Conservation (phyloP, 2,888 invertebrate genomes). For the Perizoma flavofasciatum region DNA sequence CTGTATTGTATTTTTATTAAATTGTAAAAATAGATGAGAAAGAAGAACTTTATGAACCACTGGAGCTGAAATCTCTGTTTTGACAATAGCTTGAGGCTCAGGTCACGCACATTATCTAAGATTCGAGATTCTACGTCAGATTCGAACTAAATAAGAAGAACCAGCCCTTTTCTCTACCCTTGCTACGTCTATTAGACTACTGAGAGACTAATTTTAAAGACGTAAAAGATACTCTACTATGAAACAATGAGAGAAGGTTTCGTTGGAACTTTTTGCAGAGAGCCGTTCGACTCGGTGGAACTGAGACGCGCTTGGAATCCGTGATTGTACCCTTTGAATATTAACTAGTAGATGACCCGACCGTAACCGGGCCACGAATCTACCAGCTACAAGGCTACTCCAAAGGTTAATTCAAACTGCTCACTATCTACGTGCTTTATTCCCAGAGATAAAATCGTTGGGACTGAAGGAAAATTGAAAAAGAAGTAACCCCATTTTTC, state of each 20-base stretch:
- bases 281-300: constrained; percentile 43
- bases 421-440: constrained; percentile 57
- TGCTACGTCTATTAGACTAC: constrained; percentile 9
- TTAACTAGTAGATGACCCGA: constrained; percentile 78
- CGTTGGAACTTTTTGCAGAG: constrained; percentile 49
- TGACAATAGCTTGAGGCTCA: background rate
- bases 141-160: constrained; percentile 1
- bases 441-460: constrained; percentile 48
- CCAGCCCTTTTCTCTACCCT: background rate
- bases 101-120: constrained; percentile 1
- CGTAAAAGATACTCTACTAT: constrained; percentile 53
- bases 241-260: constrained; percentile 59
- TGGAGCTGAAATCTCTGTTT: background rate
- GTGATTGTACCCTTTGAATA: constrained; percentile 79
- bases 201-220: constrained; percentile 34
- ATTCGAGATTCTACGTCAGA: no score
- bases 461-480: constrained; percentile 48
- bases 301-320: constrained; percentile 72
- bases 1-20: constrained; percentile 26
- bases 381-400: constrained; percentile 62
- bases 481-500: constrained; percentile 36
- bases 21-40: constrained; percentile 14
- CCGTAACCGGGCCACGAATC: constrained; percentile 68
- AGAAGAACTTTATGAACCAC: constrained; percentile 7
- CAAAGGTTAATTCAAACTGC: constrained; percentile 70